Evolutionary conservation across 2,888 invertebrate species (phyloP).

Genomic region (Caenorhabditis uteleia): DNA sequence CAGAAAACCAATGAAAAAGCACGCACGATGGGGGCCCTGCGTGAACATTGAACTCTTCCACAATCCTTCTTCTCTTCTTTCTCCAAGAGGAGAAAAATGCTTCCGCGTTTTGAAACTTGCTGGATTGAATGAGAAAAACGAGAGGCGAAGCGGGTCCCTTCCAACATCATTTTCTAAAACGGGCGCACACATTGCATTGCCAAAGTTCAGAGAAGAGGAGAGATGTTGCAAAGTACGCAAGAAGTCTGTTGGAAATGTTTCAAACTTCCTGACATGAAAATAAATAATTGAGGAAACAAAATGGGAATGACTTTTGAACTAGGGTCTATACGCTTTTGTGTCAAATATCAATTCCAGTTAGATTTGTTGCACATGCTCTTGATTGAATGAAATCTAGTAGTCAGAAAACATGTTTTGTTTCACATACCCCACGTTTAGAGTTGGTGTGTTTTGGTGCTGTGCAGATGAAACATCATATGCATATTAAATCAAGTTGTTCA

Average conservation of each 20-base stretch:
- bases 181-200: too few species aligned
- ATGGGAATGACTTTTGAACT: too few species aligned
- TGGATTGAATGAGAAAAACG: not conserved
- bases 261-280: not conserved
- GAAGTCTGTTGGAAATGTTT: not conserved
- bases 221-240: not conserved
- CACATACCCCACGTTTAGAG: too few species aligned
- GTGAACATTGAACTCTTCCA: conserved; percentile 41
- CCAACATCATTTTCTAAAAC: too few species aligned
- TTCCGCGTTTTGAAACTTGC: conserved; percentile 3
- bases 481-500: too few species aligned
- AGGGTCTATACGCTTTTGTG: not conserved
- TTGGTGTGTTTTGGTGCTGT: too few species aligned
- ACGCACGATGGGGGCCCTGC: too few species aligned
- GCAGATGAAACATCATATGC: too few species aligned
- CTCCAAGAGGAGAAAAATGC: not conserved
- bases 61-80: not conserved
- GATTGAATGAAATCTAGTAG: not conserved
- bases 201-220: not conserved
- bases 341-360: too few species aligned
- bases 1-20: too few species aligned
- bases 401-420: too few species aligned
- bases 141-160: too few species aligned
- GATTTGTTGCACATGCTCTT: not conserved
- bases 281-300: not conserved